Base-by-base conservation (phyloP, 2,113 vertebrate genomes). In the Leptocoma aspasia region DNA sequence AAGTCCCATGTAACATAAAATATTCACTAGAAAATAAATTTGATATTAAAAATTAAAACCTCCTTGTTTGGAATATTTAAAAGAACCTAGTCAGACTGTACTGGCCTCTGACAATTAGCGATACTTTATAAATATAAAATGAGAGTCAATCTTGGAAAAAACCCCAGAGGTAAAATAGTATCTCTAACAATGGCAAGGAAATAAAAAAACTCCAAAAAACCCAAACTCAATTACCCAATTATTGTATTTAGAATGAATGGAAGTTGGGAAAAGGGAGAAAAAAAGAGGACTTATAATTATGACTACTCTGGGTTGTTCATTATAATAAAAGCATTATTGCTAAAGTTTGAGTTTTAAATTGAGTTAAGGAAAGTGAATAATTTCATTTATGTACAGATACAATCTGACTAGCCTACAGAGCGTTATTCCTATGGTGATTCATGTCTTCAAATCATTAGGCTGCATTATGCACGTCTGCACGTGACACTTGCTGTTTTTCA, bases 391-490 rank as follows among this genome's bases (percentile, higher is more conserved):
- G 7, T 59, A 11, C 26, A 89, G 11, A 73, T 65, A 52, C 10
- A 73, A 65, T 65, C 11, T 81, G 26, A 76, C 35, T 30, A 54
- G 4, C 8, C 15, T 56, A 30, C 2, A 20, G 3, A 28, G 3
- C 52, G 11, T 35, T 90, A n/a, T 23, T 54, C n/a, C 3, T 31
- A 41, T 39, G 17, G 15, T 53, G 19, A 76, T 68, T 20, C 27
- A n/a, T 15, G 17, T 39, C 6, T 77, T 80, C 37, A 69, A 24
- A 45, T 53, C 4, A 1, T 19, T 57, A 17, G 15, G 44, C 31
- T 83, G 22, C 20, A 41, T 60, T 80, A 31, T 15, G 21, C 7
- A 21, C 0, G 1, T n/a, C 41, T 61, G 18, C 0, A 1, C 26
- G 17, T 21, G 15, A 31, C 13, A 44, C 1, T 3, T 50, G 3